Base-by-base conservation (phyloP, 2,797 vertebrate species). In the Phylloscopus collybita region DNA sequence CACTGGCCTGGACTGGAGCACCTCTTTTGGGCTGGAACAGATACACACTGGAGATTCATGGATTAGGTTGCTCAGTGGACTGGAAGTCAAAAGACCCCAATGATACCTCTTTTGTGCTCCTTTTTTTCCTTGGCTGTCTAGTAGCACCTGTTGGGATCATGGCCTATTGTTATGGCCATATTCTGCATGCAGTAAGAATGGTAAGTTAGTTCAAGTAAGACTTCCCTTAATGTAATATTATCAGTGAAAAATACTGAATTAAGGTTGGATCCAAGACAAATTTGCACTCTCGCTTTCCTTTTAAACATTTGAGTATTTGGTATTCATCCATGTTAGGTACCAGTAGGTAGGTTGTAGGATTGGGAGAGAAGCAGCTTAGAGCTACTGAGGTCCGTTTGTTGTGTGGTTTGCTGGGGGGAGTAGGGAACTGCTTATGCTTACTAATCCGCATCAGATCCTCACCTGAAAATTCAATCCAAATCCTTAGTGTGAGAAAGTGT, bases 21-120 rank as follows among this genome's bases (percentile, higher is more conserved):
- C 99, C 99, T 72, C 98, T 99, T 62, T 96, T 99, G 74, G 99
- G 99, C 23, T 99, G 99, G 98, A 99, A 99, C 97, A 98, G 98
- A 95, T 99, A 99, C 94, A 98, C 98, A 1, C 95, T 99, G 96
- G 99, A 99, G 96, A 97, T 98, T 80, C 99, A 99, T 76, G 98
- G 96, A 82, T 97, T 99, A 80, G 98, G 98, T 95, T 99, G 99
- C 85, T 98, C 99, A 9, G 96, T 99, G 89, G 98, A 99, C 97
- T 99, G 99, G 99, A 97, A 98, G 9, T 99, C 99, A 8, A 99
- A 98, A 96, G 98, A 99, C 65, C 98, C 99, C 53, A 98, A 98
- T 9, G 98, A 99, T 70, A 98, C 98, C 64, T 99, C 98, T 56
- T 99, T 99, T 97, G 98, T 99, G 86, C 98, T 99, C 89, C 98